Percentiles rank a stretch among this genome's conserved stretches.
These are phyloP conservation scores for Ceratina calcarata DNA, from an alignment of 1,140 invertebrate species.

Conservation along the genomic window DNA sequence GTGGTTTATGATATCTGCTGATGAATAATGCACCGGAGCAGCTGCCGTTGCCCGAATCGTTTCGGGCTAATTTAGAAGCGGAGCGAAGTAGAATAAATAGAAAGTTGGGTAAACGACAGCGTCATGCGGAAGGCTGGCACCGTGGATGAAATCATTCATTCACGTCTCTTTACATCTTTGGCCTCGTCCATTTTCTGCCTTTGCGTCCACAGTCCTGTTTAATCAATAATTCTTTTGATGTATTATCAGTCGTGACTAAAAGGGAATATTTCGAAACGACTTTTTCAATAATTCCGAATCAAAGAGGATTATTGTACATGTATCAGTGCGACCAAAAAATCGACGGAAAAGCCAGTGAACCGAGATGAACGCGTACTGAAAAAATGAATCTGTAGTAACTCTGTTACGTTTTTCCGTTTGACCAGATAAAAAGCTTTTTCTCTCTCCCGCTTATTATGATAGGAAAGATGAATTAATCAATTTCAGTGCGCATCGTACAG, in stretches of 20 bases:
- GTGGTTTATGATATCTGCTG: background rate
- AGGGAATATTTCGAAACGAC: no score
- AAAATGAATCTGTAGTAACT: background rate
- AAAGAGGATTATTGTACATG: no score
- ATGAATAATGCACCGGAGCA: background rate
- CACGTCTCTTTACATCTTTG: background rate
- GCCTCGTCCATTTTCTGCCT: background rate
- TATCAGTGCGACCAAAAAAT: background rate
- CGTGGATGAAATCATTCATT: slow-evolving; percentile 12
- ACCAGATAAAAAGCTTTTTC: background rate
- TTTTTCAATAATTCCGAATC: no score
- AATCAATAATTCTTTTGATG: no score
- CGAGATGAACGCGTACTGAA: background rate
- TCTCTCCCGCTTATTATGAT: background rate
- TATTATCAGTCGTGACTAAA: no score
- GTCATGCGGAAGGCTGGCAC: background rate
- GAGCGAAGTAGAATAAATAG: slow-evolving; percentile 16
- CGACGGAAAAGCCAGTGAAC: background rate
- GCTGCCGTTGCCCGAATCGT: background rate
- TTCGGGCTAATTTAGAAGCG: slow-evolving; percentile 8
- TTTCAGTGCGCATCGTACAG: slow-evolving; percentile 15
- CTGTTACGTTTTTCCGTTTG: slow-evolving; percentile 3
- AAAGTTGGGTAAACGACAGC: slow-evolving; percentile 24
- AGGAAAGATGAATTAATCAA: slow-evolving; percentile 21
- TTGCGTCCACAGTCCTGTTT: no score